phyloP scores from a whole-genome alignment of 1,140 invertebrate genomes.

The Lanistes nyassanus region DNA sequence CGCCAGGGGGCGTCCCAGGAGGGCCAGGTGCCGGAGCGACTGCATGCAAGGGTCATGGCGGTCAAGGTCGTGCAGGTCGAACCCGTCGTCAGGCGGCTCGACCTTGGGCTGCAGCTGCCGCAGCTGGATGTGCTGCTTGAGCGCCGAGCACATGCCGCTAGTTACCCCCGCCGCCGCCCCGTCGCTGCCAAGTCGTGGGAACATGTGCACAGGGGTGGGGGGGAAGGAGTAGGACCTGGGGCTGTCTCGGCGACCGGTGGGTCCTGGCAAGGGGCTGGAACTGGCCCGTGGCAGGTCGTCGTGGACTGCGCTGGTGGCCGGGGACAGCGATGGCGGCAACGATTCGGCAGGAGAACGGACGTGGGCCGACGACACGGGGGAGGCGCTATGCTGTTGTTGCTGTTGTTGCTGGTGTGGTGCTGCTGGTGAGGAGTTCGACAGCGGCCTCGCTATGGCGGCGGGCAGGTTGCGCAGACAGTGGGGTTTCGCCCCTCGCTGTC shows the following conservation, averaged over 20 bases:
- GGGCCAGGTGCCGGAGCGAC: no score
- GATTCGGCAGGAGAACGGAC: not conserved
- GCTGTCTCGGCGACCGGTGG: not conserved
- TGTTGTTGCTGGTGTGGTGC: not conserved
- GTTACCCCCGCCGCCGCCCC: not conserved
- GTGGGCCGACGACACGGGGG: no score
- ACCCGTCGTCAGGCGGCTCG: no score
- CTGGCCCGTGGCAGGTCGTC: not conserved
- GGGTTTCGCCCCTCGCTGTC: constrained; percentile 59
- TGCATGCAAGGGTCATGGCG: constrained; percentile 9
- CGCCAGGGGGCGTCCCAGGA: not conserved
- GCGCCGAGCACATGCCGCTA: not conserved
- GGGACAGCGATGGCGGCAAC: constrained; percentile 5
- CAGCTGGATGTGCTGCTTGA: constrained; percentile 7
- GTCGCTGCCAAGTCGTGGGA: not conserved
- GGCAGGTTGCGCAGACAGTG: constrained; percentile 39
- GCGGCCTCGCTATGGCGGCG: not conserved
- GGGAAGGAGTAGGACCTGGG: not conserved
- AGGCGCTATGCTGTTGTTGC: not conserved
- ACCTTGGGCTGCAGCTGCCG: not conserved
- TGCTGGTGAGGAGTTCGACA: not conserved
- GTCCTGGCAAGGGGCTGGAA: not conserved
- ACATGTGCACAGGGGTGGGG: constrained; percentile 5
- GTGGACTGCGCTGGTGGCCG: not conserved
- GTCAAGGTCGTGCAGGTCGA: not conserved